phyloP scores from a whole-genome alignment of 2,888 invertebrate species.

The Sialis fuliginosa region DNA sequence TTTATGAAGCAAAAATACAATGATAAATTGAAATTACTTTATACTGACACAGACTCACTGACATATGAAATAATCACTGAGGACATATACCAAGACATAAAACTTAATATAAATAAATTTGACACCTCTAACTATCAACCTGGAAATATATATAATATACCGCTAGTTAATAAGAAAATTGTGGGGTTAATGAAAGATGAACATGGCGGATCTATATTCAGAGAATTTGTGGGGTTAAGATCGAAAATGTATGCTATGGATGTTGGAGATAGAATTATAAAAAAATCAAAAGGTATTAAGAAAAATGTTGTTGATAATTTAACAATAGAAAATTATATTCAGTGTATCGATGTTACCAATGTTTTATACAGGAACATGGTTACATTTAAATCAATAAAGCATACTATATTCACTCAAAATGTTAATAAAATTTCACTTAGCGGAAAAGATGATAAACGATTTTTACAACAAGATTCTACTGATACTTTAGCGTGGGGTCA shows the following conservation, averaged over 20 bases:
- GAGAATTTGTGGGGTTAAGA: slow-evolving; percentile 8
- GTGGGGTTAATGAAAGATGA: slow-evolving; percentile 9
- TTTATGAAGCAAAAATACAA: slow-evolving; percentile 15
- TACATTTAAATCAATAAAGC: slow-evolving; percentile 1
- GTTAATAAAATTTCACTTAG: slow-evolving; percentile 3
- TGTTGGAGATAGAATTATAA: neutral
- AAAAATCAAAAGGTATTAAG: neutral
- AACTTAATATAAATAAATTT: slow-evolving; percentile 13
- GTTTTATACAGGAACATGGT: neutral
- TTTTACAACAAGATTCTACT: neutral
- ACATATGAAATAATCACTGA: slow-evolving; percentile 15
- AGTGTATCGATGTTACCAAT: neutral
- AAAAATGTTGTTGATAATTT: neutral
- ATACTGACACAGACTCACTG: slow-evolving; percentile 17
- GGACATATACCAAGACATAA: slow-evolving; percentile 18
- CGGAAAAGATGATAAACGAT: slow-evolving; percentile 4
- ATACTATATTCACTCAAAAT: slow-evolving; percentile 3
- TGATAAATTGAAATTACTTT: slow-evolving; percentile 12
- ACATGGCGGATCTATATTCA: slow-evolving; percentile 3
- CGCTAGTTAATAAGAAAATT: slow-evolving; percentile 10
- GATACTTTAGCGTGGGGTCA: slow-evolving; percentile 5
- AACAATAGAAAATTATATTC: neutral
- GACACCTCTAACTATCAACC: slow-evolving; percentile 16
- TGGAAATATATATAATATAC: slow-evolving; percentile 13
- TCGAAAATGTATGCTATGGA: slow-evolving; percentile 7